Evolutionary conservation across 2,888 invertebrate species (phyloP).

Genomic region (Cephus nigrinus): DNA sequence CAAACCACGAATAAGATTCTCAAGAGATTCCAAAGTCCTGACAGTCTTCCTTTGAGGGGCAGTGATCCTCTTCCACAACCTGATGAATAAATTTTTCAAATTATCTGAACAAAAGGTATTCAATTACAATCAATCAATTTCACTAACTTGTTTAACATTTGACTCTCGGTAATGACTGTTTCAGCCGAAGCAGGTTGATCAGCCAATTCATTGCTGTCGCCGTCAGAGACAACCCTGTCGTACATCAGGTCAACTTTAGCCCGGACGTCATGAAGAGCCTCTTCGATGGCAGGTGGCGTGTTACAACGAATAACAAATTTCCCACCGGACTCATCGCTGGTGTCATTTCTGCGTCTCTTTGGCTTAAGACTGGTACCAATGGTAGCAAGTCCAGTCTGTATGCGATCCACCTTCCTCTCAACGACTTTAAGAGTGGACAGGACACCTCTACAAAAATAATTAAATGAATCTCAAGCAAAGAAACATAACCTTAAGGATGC

Average conservation of each 20-base stretch:
- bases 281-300: conserved; percentile 55
- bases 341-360: conserved; percentile 31
- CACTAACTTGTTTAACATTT: conserved; percentile 27
- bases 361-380: conserved; percentile 16
- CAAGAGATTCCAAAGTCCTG: conserved; percentile 56
- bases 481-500: background rate
- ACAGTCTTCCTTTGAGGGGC: conserved; percentile 49
- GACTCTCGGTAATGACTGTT: conserved; percentile 18
- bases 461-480: background rate
- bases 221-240: conserved; percentile 45
- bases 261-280: conserved; percentile 61
- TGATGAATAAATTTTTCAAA: conserved; percentile 32
- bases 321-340: conserved; percentile 35
- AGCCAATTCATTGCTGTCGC: conserved; percentile 15
- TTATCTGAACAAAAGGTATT: background rate
- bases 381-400: conserved; percentile 25
- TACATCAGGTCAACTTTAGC: conserved; percentile 65
- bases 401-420: conserved; percentile 59
- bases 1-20: conserved; percentile 38
- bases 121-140: background rate
- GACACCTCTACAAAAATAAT: conserved; percentile 49
- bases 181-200: conserved; percentile 18
- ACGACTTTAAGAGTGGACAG: conserved; percentile 61
- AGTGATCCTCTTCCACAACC: conserved; percentile 45
- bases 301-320: conserved; percentile 56